Evolutionary conservation across 2,113 vertebrate species (phyloP).

Genomic region (Saimiri boliviensis): DNA sequence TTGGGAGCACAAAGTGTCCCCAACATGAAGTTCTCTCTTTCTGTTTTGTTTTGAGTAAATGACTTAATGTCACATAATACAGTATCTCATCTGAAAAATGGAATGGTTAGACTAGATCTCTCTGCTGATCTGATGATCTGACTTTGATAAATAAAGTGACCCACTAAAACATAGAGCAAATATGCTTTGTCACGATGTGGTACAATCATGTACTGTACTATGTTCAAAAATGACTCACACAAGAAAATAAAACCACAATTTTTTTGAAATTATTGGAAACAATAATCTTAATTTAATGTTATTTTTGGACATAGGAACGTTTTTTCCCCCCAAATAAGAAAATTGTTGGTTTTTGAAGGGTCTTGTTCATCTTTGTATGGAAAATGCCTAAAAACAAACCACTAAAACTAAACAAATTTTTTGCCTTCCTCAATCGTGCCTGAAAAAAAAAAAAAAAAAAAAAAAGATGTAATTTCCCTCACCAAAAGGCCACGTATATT

Average conservation of each 20-base stretch:
- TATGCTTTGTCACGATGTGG: background rate
- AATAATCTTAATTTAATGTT: slow-evolving; percentile 70
- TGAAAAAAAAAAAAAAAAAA: slow-evolving; percentile 51
- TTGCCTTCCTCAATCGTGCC: slow-evolving; percentile 53
- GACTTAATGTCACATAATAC: background rate
- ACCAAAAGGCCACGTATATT: background rate
- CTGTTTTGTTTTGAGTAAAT: background rate
- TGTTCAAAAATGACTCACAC: slow-evolving; percentile 43
- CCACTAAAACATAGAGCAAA: background rate
- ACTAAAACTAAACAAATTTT: slow-evolving; percentile 74
- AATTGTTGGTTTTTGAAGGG: slow-evolving; percentile 70
- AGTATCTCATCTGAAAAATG: background rate
- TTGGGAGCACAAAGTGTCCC: background rate
- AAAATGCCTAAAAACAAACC: slow-evolving; percentile 80
- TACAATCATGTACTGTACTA: background rate
- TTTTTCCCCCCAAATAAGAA: slow-evolving; percentile 42
- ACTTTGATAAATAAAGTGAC: background rate
- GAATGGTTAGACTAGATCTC: background rate
- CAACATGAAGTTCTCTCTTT: background rate
- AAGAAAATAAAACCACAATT: slow-evolving; percentile 64
- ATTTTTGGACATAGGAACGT: slow-evolving; percentile 47
- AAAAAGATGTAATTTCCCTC: slow-evolving; percentile 9
- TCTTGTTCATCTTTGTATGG: slow-evolving; percentile 70
- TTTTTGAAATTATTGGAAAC: slow-evolving; percentile 55
- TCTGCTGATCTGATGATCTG: background rate